Evolutionary conservation across 1,140 invertebrate species (phyloP).

Genomic region (Cheumatopsyche charites): DNA sequence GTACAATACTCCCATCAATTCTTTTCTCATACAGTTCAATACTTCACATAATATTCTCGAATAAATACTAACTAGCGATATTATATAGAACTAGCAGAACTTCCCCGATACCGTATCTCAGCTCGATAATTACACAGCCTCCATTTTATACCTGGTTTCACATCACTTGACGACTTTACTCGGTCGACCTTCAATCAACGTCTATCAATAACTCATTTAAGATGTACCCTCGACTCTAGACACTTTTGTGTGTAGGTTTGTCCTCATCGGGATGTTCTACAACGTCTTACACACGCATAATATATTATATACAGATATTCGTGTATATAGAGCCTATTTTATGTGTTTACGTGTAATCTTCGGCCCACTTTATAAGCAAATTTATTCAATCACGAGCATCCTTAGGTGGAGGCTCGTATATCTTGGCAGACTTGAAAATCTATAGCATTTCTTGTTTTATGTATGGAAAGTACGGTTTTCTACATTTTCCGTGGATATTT

Average conservation of each 20-base stretch:
- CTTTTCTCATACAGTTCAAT: too few relatives aligned
- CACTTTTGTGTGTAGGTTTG: background rate
- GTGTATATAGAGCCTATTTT: background rate
- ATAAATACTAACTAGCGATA: background rate
- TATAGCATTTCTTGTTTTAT: conserved; percentile 21
- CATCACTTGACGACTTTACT: conserved; percentile 20
- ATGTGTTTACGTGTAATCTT: conserved; percentile 17
- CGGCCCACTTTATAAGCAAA: conserved; percentile 30
- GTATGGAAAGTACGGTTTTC: conserved; percentile 30
- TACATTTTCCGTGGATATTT: conserved; percentile 11
- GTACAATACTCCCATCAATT: too few relatives aligned
- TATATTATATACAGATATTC: background rate
- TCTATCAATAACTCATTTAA: conserved; percentile 23
- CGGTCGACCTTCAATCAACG: background rate
- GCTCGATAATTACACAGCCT: background rate
- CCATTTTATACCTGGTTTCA: conserved; percentile 27
- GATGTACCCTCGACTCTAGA: background rate
- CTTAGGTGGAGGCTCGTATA: conserved; percentile 15
- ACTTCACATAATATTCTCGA: too few relatives aligned
- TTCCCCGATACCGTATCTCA: background rate
- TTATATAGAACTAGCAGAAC: background rate
- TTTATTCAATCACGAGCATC: conserved; percentile 32
- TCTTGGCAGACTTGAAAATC: conserved; percentile 19
- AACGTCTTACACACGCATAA: background rate
- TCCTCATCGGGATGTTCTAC: background rate